phyloP scores from a whole-genome alignment of 2,113 vertebrate species.

The Tretioscincus oriximinensis region DNA sequence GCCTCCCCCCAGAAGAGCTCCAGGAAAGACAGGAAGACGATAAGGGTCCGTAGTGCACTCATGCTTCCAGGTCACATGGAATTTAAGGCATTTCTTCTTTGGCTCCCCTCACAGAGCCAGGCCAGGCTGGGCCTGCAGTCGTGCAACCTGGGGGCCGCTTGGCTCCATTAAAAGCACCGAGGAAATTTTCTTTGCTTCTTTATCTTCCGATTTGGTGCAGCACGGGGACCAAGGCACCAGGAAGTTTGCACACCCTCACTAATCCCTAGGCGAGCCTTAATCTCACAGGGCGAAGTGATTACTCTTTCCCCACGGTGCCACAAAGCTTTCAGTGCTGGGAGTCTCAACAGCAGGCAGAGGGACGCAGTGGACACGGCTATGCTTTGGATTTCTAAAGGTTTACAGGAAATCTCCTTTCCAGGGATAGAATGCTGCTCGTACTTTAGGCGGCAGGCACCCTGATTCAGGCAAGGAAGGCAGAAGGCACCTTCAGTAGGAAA shows the following conservation, averaged over 20 bases:
- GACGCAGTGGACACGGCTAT: too few species aligned
- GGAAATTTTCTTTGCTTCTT: conserved; percentile 39
- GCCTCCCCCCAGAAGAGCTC: conserved; percentile 23
- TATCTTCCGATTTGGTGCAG: background rate
- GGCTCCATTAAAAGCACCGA: background rate
- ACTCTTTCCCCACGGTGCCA: background rate
- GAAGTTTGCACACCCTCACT: conserved; percentile 27
- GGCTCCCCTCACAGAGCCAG: background rate
- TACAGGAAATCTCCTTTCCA: too few species aligned
- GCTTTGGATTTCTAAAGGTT: too few species aligned
- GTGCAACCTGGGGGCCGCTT: background rate
- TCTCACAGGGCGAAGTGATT: conserved; percentile 53
- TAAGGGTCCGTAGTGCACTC: conserved; percentile 13
- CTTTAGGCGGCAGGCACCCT: too few species aligned
- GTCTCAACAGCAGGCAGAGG: too few species aligned
- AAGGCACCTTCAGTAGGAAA: too few species aligned
- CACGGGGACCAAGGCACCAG: background rate
- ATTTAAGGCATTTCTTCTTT: too few species aligned
- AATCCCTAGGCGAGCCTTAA: conserved; percentile 55
- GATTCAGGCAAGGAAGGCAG: too few species aligned
- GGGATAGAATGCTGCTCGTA: too few species aligned
- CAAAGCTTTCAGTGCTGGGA: background rate
- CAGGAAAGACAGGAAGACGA: background rate
- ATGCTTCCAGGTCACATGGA: background rate
- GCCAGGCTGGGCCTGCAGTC: background rate